phyloP scores from a whole-genome alignment of 2,113 vertebrate genomes.

The Sylvilagus bachmani region DNA sequence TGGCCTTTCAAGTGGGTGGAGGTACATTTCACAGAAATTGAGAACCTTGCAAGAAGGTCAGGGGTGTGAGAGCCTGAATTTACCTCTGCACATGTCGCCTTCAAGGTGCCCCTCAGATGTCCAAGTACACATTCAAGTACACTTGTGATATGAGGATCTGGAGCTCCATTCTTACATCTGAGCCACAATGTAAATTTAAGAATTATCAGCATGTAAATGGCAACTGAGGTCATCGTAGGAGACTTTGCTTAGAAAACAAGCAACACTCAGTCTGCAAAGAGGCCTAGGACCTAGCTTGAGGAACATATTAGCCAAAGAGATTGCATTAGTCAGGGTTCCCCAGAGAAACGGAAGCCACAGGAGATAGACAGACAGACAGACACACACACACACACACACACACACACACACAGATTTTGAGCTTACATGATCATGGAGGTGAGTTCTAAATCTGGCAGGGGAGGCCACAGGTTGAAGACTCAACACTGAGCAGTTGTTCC shows the following conservation, averaged over 20 bases:
- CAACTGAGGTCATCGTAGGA: background rate
- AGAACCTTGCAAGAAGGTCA: background rate
- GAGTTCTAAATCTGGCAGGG: background rate
- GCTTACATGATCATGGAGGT: background rate
- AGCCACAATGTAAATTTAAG: background rate
- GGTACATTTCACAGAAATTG: background rate
- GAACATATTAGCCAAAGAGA: background rate
- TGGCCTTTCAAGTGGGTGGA: background rate
- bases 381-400: too few species aligned
- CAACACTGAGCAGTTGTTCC: too few species aligned
- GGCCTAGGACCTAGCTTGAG: background rate
- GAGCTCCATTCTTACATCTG: background rate
- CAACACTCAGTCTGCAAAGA: constrained; percentile 4
- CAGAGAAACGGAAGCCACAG: background rate
- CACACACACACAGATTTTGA: too few species aligned
- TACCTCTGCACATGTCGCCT: background rate
- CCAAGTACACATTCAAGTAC: background rate
- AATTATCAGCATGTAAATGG: background rate
- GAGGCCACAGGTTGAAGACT: background rate
- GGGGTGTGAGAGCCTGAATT: background rate
- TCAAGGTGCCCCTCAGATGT: background rate
- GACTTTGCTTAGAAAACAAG: background rate
- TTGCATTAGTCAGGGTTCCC: background rate
- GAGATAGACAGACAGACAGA: background rate
- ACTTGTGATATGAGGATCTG: background rate